Percentiles rank a stretch among this genome's conserved stretches.
Conservation (phyloP, 2,113 vertebrate genomes). For the Phrynosoma platyrhinos region DNA sequence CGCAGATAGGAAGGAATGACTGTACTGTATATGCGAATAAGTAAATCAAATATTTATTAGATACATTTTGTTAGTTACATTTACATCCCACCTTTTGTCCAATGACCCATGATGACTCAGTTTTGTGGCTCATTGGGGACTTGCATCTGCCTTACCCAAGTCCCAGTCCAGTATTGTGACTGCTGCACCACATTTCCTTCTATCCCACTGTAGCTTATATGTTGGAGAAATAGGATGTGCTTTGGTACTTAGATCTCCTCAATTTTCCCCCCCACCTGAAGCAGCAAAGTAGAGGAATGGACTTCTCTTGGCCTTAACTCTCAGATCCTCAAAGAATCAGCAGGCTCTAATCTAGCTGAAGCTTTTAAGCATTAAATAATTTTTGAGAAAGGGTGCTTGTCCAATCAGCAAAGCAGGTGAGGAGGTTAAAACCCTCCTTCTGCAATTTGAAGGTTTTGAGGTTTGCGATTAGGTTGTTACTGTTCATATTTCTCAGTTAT, state of each 20-base stretch:
- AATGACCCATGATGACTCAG: neutral
- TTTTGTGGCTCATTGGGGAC: neutral
- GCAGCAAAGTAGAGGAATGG: neutral
- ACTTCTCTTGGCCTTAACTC: constrained; percentile 26
- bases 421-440: constrained; percentile 34
- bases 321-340: constrained; percentile 19
- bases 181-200: neutral
- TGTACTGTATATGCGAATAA: neutral
- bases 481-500: constrained; percentile 47
- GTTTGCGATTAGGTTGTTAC: constrained; percentile 20
- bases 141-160: neutral
- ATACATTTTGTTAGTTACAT: neutral
- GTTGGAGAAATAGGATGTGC: neutral
- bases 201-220: neutral
- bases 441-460: constrained; percentile 15
- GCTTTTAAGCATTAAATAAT: constrained; percentile 21
- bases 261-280: neutral
- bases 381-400: constrained; percentile 36
- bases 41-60: neutral
- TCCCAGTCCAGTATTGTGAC: neutral
- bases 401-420: neutral
- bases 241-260: neutral
- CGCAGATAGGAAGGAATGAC: no score
- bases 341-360: constrained; percentile 31
- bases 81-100: neutral